phyloP scores from a whole-genome alignment of 2,113 vertebrate genomes.

The Elaphurus davidianus region DNA sequence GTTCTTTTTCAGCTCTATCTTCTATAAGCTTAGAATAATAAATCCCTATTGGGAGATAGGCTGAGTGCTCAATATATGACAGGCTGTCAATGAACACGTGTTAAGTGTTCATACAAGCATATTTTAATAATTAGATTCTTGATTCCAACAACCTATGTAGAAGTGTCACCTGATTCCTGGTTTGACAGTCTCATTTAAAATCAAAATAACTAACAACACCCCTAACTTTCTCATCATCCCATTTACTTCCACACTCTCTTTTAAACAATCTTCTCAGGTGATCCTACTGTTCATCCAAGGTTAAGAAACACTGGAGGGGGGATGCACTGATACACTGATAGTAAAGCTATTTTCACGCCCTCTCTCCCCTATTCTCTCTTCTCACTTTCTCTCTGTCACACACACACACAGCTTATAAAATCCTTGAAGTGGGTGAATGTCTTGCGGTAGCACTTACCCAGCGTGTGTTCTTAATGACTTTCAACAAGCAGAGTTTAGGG shows the following conservation, averaged over 20 bases:
- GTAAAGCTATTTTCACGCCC: not conserved
- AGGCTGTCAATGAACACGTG: not conserved
- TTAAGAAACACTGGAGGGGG: not conserved
- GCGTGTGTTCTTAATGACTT: not conserved
- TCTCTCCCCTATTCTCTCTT: not conserved
- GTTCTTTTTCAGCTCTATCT: not conserved
- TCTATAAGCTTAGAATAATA: not conserved
- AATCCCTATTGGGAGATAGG: not conserved
- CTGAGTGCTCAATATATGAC: not conserved
- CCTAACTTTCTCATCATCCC: not conserved
- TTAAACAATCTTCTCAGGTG: not conserved
- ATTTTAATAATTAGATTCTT: not conserved
- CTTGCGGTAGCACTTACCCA: not conserved
- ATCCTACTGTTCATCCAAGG: not conserved
- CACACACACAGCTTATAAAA: not conserved
- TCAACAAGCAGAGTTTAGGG: not conserved
- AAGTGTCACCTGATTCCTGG: not conserved
- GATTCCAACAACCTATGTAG: not conserved
- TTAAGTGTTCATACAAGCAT: not conserved
- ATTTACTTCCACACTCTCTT: not conserved
- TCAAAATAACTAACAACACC: not conserved
- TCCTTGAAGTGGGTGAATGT: not conserved
- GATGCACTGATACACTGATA: not conserved
- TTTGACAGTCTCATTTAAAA: not conserved
- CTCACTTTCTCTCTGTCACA: not conserved